phyloP scores from a whole-genome alignment of 2,113 vertebrate species.

The Gila orcuttii region DNA sequence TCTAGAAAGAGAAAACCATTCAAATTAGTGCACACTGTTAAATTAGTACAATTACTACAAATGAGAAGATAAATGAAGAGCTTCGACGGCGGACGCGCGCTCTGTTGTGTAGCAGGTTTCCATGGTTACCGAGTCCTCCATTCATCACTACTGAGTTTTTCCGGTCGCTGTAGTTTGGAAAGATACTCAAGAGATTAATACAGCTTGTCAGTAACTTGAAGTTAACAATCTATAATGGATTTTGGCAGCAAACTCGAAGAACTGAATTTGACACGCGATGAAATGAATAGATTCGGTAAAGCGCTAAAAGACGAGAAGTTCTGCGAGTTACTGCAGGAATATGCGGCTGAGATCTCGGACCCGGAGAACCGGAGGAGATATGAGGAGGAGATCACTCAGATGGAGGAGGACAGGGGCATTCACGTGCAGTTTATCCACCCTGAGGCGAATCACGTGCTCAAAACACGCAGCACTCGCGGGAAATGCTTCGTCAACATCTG shows the following conservation, averaged over 20 bases:
- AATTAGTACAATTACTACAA: neutral
- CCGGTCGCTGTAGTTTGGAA: neutral
- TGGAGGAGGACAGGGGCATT: conserved; percentile 87
- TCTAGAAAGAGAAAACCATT: neutral
- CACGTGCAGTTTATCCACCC: conserved; percentile 85
- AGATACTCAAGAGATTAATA: neutral
- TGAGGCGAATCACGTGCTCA: conserved; percentile 79
- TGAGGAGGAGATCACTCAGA: conserved; percentile 82
- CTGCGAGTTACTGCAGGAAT: conserved; percentile 79
- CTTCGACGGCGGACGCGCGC: neutral
- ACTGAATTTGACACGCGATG: conserved; percentile 82
- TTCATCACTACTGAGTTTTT: neutral
- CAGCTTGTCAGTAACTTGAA: neutral
- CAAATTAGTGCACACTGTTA: neutral
- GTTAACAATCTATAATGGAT: conserved; percentile 51
- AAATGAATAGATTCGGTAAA: conserved; percentile 73
- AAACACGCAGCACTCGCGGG: conserved; percentile 78
- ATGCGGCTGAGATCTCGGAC: conserved; percentile 81
- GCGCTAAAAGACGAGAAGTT: conserved; percentile 87
- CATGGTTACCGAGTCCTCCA: neutral
- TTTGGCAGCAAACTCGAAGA: conserved; percentile 70
- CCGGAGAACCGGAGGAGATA: conserved; percentile 82
- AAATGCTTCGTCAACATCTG: conserved; percentile 91
- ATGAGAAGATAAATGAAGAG: neutral
- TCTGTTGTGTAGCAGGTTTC: neutral